Evolutionary conservation across 2,888 invertebrate genomes (phyloP).

Genomic region (Tanytarsus gracilentus): DNA sequence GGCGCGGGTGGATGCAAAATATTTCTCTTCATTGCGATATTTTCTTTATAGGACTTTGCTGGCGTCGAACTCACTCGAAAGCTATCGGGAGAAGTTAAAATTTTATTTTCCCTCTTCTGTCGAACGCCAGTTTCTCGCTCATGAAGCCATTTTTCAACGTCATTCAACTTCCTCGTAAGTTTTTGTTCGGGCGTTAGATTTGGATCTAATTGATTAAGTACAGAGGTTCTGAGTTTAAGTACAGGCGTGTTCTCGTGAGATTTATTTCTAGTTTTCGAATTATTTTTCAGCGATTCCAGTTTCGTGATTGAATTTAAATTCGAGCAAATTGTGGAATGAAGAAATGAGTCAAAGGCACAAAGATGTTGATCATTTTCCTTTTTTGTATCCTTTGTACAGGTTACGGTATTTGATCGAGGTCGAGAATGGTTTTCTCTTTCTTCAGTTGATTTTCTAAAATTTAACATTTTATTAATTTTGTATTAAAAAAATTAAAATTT

Average conservation of each 20-base stretch:
- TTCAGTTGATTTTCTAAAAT: constrained; percentile 26
- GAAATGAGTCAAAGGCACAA: constrained; percentile 51
- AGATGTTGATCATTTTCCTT: constrained; percentile 35
- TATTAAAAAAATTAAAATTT: background rate
- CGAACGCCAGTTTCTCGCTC: constrained; percentile 33
- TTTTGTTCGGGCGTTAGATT: constrained; percentile 35
- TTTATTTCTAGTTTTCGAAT: constrained; percentile 2
- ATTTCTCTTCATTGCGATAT: constrained; percentile 2
- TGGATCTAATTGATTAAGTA: constrained; percentile 36
- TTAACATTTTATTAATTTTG: background rate
- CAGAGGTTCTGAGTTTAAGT: constrained; percentile 38
- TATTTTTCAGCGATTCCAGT: constrained; percentile 49
- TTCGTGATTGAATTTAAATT: constrained; percentile 31
- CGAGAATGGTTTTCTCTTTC: background rate
- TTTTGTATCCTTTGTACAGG: constrained; percentile 6
- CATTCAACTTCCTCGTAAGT: constrained; percentile 38
- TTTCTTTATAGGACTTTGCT: constrained; percentile 32
- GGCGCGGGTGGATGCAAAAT: constrained; percentile 30
- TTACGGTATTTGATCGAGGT: constrained; percentile 25
- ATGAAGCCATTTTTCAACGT: constrained; percentile 48
- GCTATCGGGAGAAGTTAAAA: constrained; percentile 32
- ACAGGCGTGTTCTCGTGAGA: background rate
- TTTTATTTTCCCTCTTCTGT: constrained; percentile 29
- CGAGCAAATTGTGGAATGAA: constrained; percentile 55
- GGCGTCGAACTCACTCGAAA: too few species aligned